Evolutionary conservation across 2,113 vertebrate species (phyloP), one percentile per base, ranked within the genome.

Genomic region (Bombycilla garrulus): DNA sequence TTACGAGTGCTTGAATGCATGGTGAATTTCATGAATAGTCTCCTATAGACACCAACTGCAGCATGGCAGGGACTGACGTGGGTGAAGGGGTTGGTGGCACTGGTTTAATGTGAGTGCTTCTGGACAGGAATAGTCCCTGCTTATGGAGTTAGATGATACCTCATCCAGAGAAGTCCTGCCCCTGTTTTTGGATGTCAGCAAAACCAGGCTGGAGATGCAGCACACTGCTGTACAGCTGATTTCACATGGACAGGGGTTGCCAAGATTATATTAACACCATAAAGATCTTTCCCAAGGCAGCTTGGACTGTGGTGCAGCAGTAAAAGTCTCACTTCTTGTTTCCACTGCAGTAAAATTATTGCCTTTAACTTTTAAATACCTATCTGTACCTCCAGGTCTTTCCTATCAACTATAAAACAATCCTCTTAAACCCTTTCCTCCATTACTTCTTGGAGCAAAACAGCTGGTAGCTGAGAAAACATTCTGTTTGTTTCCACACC

Each of bases 241-340:
- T 56, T 64, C 60, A 88, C 44, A 65, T 0, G n/a, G 61, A 28
- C 51, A 44, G 47, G 11, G 15, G 28, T 31, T 89, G 54, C 25
- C 67, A 57, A 45, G 50, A 61, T 82, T 84, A 6, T 40, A 19
- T 31, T 53, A 70, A 38, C 60, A 26, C 33, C 31, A 54, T n/a
- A 71, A 95, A 87, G 74, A 92, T 62, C 92, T 24, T 92, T 78
- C 76, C 36, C 40, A 44, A 70, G 40, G 20, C 38, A 56, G 14
- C 4, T 58, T 74, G 51, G 40, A 25, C 48, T 60, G 15, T 56
- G 10, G 19, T 44, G 38, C 42, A 45, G 31, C 82, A 64, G 42
- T 42, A 83, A 54, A 91, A 86, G 25, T 83, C 70, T 95, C 56
- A 56, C 25, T 86, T 81, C 48, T 74, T 54, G 4, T 92, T 77